Evolutionary conservation across 2,113 vertebrate species (phyloP), one percentile per base, ranked within the genome.

Genomic region (Paramormyrops kingsleyae): DNA sequence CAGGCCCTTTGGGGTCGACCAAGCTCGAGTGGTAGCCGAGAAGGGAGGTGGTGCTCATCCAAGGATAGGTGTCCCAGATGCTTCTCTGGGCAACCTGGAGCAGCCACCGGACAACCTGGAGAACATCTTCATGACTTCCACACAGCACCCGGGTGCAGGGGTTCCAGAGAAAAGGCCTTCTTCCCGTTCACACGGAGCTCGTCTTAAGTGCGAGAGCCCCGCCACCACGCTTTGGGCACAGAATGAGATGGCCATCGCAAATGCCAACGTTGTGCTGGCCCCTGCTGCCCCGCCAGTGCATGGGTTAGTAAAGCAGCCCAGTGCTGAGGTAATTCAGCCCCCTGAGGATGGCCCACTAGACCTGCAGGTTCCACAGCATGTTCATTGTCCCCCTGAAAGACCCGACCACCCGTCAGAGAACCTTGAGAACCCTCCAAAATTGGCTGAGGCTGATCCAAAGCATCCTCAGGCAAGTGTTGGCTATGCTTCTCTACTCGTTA

Each of bases 61-160:
- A 0, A 90, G 35, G 0, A 12, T 92, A 0, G 35, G 74, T 0
- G 9, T 10, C 0, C 89, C 94, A 0, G 95, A 96, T 44, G 89
- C 94, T 0, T 93, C 96, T 1, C 95, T 96, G 0, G 98, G 99
- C 19, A 99, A 99, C 90, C 94, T 99, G 50, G 99, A 99, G 91
- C 98, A 98, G 89, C 99, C 98, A 0, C 99, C 98, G 0, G 99
- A 99, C 94, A 99, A 99, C 86, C 94, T 98, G 94, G 99, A 99
- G 94, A 99, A 97, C 21, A 96, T 98, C 89, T 97, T 95, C 88
- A 90, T 92, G 12, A 93, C 93, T 74, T 94, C 91, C 87, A 90
- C 85, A 66, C 92, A 94, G 21, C 46, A 92, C 0, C 89, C 95
- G 31, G 95, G 95, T 42, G 87, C 53, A 35, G 89, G 53, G 90